Base-by-base conservation (phyloP, 2,888 invertebrate genomes). In the Aleiodes testaceus region DNA sequence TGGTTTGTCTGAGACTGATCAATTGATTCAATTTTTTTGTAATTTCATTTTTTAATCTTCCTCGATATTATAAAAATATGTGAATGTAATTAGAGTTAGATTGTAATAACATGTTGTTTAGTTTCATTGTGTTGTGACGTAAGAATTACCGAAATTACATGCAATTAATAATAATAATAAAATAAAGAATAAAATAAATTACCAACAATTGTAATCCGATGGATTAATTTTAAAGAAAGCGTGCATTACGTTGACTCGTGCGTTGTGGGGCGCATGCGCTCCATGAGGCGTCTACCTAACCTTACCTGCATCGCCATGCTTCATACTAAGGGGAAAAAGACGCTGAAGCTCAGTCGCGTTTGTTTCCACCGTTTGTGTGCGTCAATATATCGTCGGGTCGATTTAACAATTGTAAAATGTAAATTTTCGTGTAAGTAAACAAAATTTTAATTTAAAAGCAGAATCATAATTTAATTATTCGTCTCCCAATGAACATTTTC, bases 311-410 rank as follows among this genome's bases (percentile, higher is more conserved):
- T 26, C 26, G 3, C 26, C 3, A 2, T 5, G 26, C 26, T 26
- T 1, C 5, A 26, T 26, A 26, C 5, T 0, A 26, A 26, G 4
- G 26, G 0, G 1, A 5, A 26, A 18, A 20, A 18, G 30, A 3
- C 22, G 12, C 3, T 12, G 14, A 3, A 67, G 63, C 26, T 65
- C 50, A 79, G 77, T 80, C 65, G 79, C 79, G 65, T 71, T 74
- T 74, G 74, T 72, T 66, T 73, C 70, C 75, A 79, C 74, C 74
- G 72, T 36, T 70, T 64, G 73, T 36, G 76, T 74, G 20, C 67
- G 70, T 74, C 67, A 59, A 53, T 66, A 52, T 14, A 22, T 59
- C 64, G 22, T 22, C 52, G 52, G 22, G n/a, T 11, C 53, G 30
- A 11, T 53, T n/a, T 30, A 45, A 4, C 14, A 36, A 36, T 9